Evolutionary conservation across 2,113 vertebrate genomes (phyloP).

Genomic region (Gambusia affinis): DNA sequence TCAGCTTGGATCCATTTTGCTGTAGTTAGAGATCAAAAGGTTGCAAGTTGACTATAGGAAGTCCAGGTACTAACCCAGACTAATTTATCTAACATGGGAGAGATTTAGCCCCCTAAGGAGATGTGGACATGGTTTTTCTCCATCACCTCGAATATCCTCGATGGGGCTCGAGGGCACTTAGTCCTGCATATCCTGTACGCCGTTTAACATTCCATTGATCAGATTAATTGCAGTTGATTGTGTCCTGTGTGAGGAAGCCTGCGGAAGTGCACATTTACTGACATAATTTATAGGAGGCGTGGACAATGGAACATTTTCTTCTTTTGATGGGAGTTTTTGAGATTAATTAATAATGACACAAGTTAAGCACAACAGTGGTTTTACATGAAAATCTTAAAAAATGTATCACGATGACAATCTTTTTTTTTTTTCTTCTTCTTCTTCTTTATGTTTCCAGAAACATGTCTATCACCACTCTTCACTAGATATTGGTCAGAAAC

Average conservation of each 20-base stretch:
- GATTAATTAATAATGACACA: not conserved
- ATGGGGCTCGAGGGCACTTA: constrained; percentile 73
- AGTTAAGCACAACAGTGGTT: not conserved
- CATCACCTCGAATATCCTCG: constrained; percentile 73
- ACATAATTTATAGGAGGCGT: constrained; percentile 49
- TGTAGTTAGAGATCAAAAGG: constrained; percentile 80
- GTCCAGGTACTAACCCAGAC: constrained; percentile 84
- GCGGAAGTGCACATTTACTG: constrained; percentile 54
- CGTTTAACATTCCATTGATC: constrained; percentile 79
- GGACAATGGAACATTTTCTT: not conserved
- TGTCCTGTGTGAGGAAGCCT: constrained; percentile 71
- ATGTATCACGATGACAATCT: not conserved
- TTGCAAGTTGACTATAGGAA: constrained; percentile 81
- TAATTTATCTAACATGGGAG: constrained; percentile 91
- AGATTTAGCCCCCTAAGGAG: constrained; percentile 75
- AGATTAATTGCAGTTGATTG: constrained; percentile 78
- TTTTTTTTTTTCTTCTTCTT: not conserved
- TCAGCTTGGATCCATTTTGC: constrained; percentile 80
- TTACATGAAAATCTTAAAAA: not conserved
- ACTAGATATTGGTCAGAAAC: too few relatives aligned
- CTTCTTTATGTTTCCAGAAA: not conserved
- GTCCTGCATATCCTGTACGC: constrained; percentile 73
- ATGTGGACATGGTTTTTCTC: constrained; percentile 75
- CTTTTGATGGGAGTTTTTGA: not conserved
- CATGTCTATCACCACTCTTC: not conserved